Percentiles rank a stretch among this genome's conserved stretches.
Conservation (phyloP, 2,113 vertebrate genomes). For the Sceloporus tristichus region DNA sequence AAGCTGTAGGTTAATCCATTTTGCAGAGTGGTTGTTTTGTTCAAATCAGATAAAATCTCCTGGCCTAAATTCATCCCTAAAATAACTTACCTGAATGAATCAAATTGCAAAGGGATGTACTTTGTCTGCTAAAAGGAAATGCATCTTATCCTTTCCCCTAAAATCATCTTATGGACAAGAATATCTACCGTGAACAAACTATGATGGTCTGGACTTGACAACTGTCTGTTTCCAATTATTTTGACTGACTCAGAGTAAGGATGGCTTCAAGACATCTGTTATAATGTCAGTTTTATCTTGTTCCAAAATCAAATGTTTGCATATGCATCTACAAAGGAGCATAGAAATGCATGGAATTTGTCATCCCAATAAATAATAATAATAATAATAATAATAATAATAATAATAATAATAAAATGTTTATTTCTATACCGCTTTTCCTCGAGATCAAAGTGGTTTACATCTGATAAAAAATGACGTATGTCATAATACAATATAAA, state of each 20-base stretch:
- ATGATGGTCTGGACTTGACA: conserved; percentile 19
- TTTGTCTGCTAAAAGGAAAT: conserved; percentile 6
- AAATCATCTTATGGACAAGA: conserved; percentile 9
- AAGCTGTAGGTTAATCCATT: conserved; percentile 60
- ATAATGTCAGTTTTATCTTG: conserved; percentile 25
- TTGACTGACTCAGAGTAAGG: conserved; percentile 32
- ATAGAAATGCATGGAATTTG: neutral
- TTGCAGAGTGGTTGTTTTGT: conserved; percentile 44
- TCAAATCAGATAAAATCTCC: conserved; percentile 51
- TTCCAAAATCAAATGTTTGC: neutral
- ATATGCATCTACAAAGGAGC: neutral
- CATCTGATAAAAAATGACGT: no score
- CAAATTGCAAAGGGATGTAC: conserved; percentile 8
- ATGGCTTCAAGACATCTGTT: conserved; percentile 23
- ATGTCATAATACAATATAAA: no score
- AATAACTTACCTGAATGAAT: conserved; percentile 26
- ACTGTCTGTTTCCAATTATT: conserved; percentile 49
- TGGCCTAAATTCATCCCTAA: conserved; percentile 32
- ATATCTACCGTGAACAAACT: neutral
- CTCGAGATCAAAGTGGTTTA: no score
- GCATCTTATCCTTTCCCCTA: conserved; percentile 21
- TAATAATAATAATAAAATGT: no score
- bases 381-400: no score
- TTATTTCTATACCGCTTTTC: no score
- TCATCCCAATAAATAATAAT: neutral